These are phyloP conservation scores for Drosophila testacea DNA, from an alignment of 2,888 invertebrate genomes.

Conservation along the genomic window DNA sequence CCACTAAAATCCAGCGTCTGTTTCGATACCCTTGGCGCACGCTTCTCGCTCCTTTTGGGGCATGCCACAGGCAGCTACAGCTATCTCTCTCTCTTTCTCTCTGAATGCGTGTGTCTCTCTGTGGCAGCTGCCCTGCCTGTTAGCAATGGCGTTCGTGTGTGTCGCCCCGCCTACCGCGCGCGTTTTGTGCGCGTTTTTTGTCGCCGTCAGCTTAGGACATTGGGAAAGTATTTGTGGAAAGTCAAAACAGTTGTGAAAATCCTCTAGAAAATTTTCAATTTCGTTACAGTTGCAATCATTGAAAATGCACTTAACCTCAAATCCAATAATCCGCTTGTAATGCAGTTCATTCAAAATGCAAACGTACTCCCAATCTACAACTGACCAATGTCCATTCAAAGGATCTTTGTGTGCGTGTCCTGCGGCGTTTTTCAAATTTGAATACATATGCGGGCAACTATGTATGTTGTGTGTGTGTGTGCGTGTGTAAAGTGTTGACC, in stretches of 20 bases:
- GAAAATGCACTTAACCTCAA: constrained; percentile 77
- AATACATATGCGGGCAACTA: constrained; percentile 56
- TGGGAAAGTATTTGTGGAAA: constrained; percentile 37
- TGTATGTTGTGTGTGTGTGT: constrained; percentile 20
- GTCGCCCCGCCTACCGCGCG: constrained; percentile 72
- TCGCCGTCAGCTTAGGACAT: constrained; percentile 43
- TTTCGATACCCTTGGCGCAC: constrained; percentile 56
- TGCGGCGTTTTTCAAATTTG: constrained; percentile 70
- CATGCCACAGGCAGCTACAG: constrained; percentile 62
- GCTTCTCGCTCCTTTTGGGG: constrained; percentile 59
- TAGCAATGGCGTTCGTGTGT: constrained; percentile 75
- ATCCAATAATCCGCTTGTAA: constrained; percentile 82
- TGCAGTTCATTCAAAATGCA: constrained; percentile 59
- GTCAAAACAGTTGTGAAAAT: constrained; percentile 72
- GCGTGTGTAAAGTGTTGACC: constrained; percentile 67
- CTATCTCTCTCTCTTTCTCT: constrained; percentile 33
- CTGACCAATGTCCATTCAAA: constrained; percentile 45
- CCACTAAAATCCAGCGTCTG: constrained; percentile 47
- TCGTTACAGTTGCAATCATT: constrained; percentile 53
- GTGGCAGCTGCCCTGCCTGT: constrained; percentile 40
- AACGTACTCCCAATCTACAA: constrained; percentile 13
- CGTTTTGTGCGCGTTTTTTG: constrained; percentile 59
- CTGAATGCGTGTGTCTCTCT: constrained; percentile 7
- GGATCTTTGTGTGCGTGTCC: constrained; percentile 51
- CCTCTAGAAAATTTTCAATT: constrained; percentile 50